Evolutionary conservation across 1,140 invertebrate genomes (phyloP).

Genomic region (Hylyphantes graminicola): DNA sequence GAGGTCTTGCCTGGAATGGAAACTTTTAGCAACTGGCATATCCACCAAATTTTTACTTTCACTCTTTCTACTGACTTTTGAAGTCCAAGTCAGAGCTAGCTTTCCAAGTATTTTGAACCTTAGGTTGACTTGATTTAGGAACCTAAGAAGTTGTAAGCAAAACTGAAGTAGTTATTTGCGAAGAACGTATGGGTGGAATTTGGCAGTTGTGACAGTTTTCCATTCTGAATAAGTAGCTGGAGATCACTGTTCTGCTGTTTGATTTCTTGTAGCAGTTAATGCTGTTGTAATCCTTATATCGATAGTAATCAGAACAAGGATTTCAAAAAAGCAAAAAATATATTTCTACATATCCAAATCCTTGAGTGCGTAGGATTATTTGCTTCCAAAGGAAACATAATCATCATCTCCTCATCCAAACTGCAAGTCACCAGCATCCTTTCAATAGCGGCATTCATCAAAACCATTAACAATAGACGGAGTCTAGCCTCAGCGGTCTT

Average conservation of each 20-base stretch:
- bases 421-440: constrained; percentile 60
- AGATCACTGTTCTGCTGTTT: constrained; percentile 66
- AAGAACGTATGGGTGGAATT: too few species aligned
- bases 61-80: too few species aligned
- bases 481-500: constrained; percentile 71
- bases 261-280: constrained; percentile 68
- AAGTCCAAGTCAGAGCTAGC: too few species aligned
- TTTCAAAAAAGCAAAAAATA: constrained; percentile 61
- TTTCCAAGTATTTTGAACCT: too few species aligned
- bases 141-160: too few species aligned
- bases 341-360: constrained; percentile 66
- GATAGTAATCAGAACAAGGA: constrained; percentile 64
- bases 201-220: too few species aligned
- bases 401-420: constrained; percentile 38
- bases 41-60: too few species aligned
- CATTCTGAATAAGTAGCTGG: constrained; percentile 31
- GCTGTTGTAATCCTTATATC: constrained; percentile 66
- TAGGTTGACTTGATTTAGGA: too few species aligned
- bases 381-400: constrained; percentile 15
- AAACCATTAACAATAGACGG: constrained; percentile 71
- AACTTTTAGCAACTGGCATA: too few species aligned
- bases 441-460: constrained; percentile 68
- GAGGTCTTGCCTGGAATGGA: too few species aligned
- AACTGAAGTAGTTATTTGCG: too few species aligned
- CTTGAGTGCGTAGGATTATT: constrained; percentile 63